phyloP scores from a whole-genome alignment of 2,888 invertebrate species.

The Tryphoninae sp. region DNA sequence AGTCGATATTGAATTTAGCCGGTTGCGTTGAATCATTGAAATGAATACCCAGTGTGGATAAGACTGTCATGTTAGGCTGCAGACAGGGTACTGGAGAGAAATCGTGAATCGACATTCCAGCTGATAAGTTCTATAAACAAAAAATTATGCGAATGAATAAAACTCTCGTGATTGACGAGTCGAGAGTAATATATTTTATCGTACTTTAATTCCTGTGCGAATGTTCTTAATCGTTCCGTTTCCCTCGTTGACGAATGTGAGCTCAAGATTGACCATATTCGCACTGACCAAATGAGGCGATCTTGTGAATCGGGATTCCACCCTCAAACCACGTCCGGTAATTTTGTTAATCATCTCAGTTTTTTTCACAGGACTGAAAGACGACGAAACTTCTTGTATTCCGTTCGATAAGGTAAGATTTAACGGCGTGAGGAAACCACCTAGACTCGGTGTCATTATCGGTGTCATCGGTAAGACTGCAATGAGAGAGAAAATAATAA shows the following conservation, averaged over 20 bases:
- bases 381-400: slow-evolving; percentile 83
- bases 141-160: slow-evolving; percentile 6
- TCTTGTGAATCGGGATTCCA: slow-evolving; percentile 88
- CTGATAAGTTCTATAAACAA: slow-evolving; percentile 84
- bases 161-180: background rate
- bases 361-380: slow-evolving; percentile 84
- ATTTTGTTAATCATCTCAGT: slow-evolving; percentile 88
- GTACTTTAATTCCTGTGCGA: slow-evolving; percentile 88
- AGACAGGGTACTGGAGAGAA: slow-evolving; percentile 87
- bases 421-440: slow-evolving; percentile 89
- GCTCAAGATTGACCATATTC: slow-evolving; percentile 91
- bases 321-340: slow-evolving; percentile 86
- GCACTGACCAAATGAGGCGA: slow-evolving; percentile 91
- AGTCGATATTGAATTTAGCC: slow-evolving; percentile 89
- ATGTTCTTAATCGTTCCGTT: slow-evolving; percentile 86
- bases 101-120: slow-evolving; percentile 89
- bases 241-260: slow-evolving; percentile 89
- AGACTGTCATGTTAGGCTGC: slow-evolving; percentile 85
- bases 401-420: slow-evolving; percentile 76
- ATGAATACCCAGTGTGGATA: slow-evolving; percentile 91
- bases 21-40: slow-evolving; percentile 97
- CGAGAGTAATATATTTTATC: slow-evolving; percentile 11
- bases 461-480: slow-evolving; percentile 86
- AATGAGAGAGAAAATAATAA: slow-evolving; percentile 43
- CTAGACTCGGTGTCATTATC: slow-evolving; percentile 91